A percentile compares a stretch with the other conserved stretches of the same genome.
Conservation (phyloP, 2,113 vertebrate genomes). For the Gavia stellata region DNA sequence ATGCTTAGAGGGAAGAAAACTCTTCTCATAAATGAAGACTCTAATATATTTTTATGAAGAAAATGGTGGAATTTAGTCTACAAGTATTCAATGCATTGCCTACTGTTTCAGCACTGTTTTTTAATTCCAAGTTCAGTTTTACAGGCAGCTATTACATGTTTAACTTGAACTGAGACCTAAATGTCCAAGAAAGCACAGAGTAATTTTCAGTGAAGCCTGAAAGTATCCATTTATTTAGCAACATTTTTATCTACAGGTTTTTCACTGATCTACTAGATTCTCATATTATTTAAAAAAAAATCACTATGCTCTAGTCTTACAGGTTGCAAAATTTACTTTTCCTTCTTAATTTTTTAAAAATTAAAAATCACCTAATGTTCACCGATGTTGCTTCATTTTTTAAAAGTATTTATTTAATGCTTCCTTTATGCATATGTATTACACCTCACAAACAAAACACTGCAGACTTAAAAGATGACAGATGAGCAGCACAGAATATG, state of each 20-base stretch:
- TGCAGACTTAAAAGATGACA: background rate
- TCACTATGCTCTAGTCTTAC: background rate
- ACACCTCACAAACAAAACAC: background rate
- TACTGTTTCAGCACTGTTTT: background rate
- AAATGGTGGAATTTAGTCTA: background rate
- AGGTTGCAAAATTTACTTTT: background rate
- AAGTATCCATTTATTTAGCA: background rate
- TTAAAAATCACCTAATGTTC: background rate
- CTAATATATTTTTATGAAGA: background rate
- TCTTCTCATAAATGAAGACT: background rate
- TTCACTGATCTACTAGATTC: background rate
- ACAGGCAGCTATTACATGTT: background rate
- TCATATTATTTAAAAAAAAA: background rate
- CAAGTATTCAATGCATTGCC: background rate
- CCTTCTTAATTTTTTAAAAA: background rate
- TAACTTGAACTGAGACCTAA: background rate
- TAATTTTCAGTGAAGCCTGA: background rate
- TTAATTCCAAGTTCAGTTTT: background rate
- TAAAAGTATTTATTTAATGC: background rate
- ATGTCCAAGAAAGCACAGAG: background rate
- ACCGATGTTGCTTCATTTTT: background rate
- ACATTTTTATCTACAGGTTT: background rate
- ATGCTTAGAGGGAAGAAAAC: background rate
- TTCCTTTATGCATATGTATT: background rate
- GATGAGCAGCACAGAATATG: background rate